These are phyloP conservation scores for Pristionchus maxplancki DNA, from an alignment of 2,888 invertebrate genomes.

Conservation along the genomic window DNA sequence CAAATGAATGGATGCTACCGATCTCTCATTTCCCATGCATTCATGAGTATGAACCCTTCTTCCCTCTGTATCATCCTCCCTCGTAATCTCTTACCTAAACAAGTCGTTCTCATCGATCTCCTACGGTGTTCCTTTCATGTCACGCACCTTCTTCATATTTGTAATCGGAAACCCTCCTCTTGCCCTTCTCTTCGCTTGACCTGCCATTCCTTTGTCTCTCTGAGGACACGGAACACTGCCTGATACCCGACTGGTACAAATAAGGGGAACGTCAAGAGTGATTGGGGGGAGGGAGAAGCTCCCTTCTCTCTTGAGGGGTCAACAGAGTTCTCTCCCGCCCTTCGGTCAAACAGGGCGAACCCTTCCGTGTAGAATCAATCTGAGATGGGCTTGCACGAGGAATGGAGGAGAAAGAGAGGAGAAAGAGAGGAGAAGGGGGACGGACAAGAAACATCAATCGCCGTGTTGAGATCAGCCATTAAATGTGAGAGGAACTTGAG, in stretches of 20 bases:
- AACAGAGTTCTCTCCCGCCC: conserved; percentile 28
- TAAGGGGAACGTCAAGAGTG: conserved; percentile 41
- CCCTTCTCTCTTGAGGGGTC: conserved; percentile 23
- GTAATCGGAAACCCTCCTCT: conserved; percentile 34
- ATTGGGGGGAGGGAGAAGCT: neutral
- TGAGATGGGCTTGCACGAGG: neutral
- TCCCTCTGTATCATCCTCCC: conserved; percentile 22
- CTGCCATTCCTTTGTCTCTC: conserved; percentile 34
- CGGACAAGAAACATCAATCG: neutral
- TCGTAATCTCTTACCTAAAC: conserved; percentile 38
- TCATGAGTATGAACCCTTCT: neutral
- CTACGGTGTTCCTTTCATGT: conserved; percentile 43
- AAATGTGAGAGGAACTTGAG: too few relatives aligned
- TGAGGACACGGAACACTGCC: conserved; percentile 42
- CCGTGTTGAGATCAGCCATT: too few relatives aligned
- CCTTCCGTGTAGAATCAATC: conserved; percentile 22
- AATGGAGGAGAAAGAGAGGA: neutral
- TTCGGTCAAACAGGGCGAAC: neutral
- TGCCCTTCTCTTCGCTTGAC: conserved; percentile 31
- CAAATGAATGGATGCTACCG: neutral
- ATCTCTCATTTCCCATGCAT: neutral
- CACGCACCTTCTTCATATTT: conserved; percentile 39
- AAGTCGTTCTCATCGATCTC: neutral
- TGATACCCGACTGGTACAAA: conserved; percentile 40
- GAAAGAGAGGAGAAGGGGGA: neutral